Base-by-base conservation (phyloP, 2,888 invertebrate species). In the Gonocerus acuteangulatus region DNA sequence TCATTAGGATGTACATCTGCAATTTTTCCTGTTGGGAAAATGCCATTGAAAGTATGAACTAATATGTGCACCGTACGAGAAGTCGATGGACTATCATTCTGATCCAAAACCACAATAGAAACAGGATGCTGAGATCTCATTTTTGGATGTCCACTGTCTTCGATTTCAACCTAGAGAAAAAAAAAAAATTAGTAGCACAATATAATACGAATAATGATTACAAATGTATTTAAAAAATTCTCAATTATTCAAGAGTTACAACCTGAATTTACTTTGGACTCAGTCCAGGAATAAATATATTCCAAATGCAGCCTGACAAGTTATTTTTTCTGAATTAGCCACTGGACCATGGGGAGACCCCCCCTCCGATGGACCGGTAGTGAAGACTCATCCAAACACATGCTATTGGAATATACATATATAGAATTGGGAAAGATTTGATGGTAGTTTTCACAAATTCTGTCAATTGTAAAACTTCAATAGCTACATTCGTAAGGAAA, bases 1-100 rank as follows among this genome's bases (percentile, higher is more conserved):
- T 96, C 96, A 71, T 90, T 87, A 1, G 96, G 96, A 74, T 87
- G 89, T 0, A 95, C 88, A 73, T 93, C 84, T 6, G 93, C 95
- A 66, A 96, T 86, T 75, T 86, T 87, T n/a, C 88, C 88, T 19
- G 81, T 72, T 0, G 90, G 87, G 69, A 86, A 82, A 64, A 81
- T 79, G 59, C 84, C 85, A 70, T 90, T 87, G 70, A 88, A 86
- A 1, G 87, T 80, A 71, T 87, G 84, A 1, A 92, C 84, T 52
- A 88, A 76, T 18, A 92, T 82, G 70, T 89, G 88, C 0, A 89
- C 88, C 9, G 87, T 86, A 70, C 95, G 80, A 18, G 92, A 80
- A 1, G 83, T 82, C 0, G 92, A 94, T 15, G 94, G 91, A 72
- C 88, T 90, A 70, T 95, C 95, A 73, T 95, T 95, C 73, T 89